Conservation (phyloP, 2,888 invertebrate genomes). For the Caenorhabditis sp. region DNA sequence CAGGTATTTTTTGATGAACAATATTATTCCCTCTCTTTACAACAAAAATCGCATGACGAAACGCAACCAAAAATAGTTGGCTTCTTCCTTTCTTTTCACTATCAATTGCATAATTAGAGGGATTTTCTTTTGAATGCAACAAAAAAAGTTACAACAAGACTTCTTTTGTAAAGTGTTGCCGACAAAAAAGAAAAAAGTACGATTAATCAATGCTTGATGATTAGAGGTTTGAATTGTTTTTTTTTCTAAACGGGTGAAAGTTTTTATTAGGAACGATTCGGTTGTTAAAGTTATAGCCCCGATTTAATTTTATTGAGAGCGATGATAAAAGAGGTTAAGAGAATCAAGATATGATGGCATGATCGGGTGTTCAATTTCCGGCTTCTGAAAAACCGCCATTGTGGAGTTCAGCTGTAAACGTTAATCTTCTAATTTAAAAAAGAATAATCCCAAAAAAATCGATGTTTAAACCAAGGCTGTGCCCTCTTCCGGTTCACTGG, state of each 20-base stretch:
- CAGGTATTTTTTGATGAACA: slow-evolving; percentile 49
- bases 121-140: neutral
- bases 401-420: no score
- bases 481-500: no score
- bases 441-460: no score
- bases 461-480: no score
- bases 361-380: no score
- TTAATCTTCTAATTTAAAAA: no score
- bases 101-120: neutral
- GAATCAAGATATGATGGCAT: no score
- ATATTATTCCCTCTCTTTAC: neutral
- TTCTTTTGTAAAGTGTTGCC: neutral
- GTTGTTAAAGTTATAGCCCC: neutral
- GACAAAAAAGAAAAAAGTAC: neutral
- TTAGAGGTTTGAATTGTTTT: neutral
- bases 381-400: no score
- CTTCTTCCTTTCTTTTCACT: neutral
- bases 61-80: neutral
- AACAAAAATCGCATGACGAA: neutral
- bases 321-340: neutral
- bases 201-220: neutral
- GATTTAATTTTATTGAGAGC: neutral
- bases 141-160: neutral
- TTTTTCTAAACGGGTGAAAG: neutral
- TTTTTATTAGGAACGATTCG: neutral